Percentiles rank a stretch among this genome's conserved stretches.
phyloP scores from a whole-genome alignment of 23 tunicate genomes.

The Aplidium turbinatum region DNA sequence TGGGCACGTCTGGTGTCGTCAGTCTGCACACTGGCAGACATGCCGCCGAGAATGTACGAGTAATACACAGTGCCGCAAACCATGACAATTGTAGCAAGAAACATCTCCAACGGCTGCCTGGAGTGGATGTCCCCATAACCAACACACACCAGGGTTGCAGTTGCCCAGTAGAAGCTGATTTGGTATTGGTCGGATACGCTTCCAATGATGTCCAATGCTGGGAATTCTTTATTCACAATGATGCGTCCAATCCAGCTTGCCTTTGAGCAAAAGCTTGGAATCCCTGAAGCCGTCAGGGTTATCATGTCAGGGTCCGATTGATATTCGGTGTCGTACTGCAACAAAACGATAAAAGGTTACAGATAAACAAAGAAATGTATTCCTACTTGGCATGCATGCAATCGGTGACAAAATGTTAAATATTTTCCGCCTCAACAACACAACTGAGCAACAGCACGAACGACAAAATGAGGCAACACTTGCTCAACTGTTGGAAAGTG shows the following conservation, averaged over 20 bases:
- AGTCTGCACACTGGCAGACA: constrained; percentile 88
- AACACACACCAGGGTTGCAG: constrained; percentile 76
- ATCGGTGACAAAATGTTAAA: too few species aligned
- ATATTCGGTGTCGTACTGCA: too few species aligned
- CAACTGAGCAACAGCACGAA: too few species aligned
- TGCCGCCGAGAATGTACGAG: constrained; percentile 75
- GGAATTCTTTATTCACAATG: constrained; percentile 25
- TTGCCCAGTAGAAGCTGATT: constrained; percentile 82
- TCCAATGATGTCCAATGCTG: constrained; percentile 44
- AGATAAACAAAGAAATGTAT: too few species aligned
- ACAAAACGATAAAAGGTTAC: too few species aligned
- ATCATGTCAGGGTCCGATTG: too few species aligned
- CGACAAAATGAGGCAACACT: too few species aligned
- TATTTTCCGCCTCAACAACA: too few species aligned
- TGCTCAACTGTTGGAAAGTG: too few species aligned
- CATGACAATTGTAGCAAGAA: constrained; percentile 57
- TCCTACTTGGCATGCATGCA: too few species aligned
- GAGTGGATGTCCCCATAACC: constrained; percentile 86
- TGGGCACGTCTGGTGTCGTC: constrained; percentile 73
- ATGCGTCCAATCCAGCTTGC: constrained; percentile 67
- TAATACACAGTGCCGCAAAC: constrained; percentile 70
- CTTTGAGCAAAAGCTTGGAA: constrained; percentile 40
- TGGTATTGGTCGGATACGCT: constrained; percentile 68
- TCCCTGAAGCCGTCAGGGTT: constrained; percentile 64
- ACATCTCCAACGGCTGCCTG: constrained; percentile 51